Percentiles rank a stretch among this genome's conserved stretches.
Evolutionary conservation across 2,888 invertebrate genomes (phyloP).

Genomic region (Lasioglossum malachurum): DNA sequence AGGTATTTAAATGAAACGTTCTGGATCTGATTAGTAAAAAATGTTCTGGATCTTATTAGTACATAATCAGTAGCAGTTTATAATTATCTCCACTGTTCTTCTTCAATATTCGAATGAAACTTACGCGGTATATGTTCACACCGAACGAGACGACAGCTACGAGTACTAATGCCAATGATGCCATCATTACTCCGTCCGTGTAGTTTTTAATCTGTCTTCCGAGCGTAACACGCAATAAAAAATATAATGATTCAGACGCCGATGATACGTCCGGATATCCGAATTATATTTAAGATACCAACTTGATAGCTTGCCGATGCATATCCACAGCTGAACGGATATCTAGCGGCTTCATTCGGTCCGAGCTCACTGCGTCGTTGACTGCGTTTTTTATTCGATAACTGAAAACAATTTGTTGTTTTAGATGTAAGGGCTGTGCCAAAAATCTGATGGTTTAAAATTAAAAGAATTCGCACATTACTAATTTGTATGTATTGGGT

Average conservation of each 20-base stretch:
- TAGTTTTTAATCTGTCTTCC: not conserved
- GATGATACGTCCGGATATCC: not conserved
- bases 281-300: not conserved
- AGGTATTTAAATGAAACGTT: not conserved
- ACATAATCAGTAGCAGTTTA: not conserved
- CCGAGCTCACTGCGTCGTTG: not conserved
- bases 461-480: too few species aligned
- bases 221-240: not conserved
- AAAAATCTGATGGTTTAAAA: too few species aligned
- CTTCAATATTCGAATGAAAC: not conserved
- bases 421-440: not conserved
- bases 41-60: not conserved
- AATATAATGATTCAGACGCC: not conserved
- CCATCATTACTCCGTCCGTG: not conserved
- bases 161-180: not conserved
- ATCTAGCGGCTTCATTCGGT: not conserved
- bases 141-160: not conserved
- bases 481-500: too few species aligned
- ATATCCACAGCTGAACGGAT: not conserved
- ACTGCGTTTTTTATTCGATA: not conserved
- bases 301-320: not conserved
- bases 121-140: not conserved
- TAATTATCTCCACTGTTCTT: not conserved
- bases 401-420: not conserved
- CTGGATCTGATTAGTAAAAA: not conserved